Conservation (phyloP, 2,113 vertebrate genomes). For the Zootoca vivipara region DNA sequence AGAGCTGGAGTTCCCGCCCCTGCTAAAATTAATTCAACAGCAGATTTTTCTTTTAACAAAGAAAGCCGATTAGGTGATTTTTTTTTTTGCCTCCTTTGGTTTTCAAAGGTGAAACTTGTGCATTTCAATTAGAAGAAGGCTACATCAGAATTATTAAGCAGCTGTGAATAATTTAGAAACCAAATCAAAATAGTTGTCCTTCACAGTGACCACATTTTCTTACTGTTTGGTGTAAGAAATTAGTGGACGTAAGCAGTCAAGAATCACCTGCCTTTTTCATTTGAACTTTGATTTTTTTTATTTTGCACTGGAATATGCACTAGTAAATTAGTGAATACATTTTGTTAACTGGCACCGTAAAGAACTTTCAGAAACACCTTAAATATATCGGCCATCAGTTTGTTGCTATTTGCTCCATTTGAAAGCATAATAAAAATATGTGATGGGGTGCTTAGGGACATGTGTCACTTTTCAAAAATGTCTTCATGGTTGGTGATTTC, state of each 20-base stretch:
- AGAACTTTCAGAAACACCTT: constrained; percentile 10
- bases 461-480: not conserved
- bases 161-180: not conserved
- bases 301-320: accelerated
- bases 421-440: not conserved
- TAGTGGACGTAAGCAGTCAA: not conserved
- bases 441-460: not conserved
- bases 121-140: constrained; percentile 24
- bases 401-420: not conserved
- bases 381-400: constrained; percentile 12
- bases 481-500: not conserved
- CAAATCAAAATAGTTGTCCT: not conserved
- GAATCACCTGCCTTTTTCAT: not conserved
- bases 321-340: not conserved
- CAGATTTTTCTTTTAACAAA: not conserved
- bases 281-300: constrained; percentile 20
- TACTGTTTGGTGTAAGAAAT: not conserved
- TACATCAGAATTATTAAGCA: not conserved
- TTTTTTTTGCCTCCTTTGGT: not conserved
- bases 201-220: not conserved
- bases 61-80: not conserved
- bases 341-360: constrained; percentile 14
- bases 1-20: too few species aligned
- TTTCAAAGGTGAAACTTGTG: constrained; percentile 9
- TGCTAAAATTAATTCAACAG: not conserved